Percentiles rank a stretch among this genome's conserved stretches.
Conservation (phyloP, 2,797 vertebrate species). For the Karalla daura region DNA sequence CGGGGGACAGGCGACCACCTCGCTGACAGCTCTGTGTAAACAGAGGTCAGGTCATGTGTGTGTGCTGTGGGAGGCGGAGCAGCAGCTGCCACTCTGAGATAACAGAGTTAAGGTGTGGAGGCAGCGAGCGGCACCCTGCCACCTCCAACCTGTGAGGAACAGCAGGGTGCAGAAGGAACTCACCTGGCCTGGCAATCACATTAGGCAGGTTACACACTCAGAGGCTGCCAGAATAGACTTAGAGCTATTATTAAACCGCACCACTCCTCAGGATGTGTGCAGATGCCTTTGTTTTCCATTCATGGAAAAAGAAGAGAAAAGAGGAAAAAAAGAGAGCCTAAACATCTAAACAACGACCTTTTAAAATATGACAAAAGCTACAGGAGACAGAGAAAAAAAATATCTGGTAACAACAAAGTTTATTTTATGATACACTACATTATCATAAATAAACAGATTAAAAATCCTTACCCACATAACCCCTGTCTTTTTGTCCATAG, state of each 20-base stretch:
- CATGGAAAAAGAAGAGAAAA: neutral
- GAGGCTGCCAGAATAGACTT: neutral
- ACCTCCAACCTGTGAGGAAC: neutral
- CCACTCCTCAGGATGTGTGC: neutral
- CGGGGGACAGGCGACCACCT: too few species aligned
- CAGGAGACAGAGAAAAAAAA: slow-evolving; percentile 12
- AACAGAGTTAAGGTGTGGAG: too few species aligned
- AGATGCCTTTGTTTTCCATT: neutral
- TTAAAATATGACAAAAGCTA: neutral
- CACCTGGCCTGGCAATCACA: neutral
- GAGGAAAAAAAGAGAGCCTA: too few species aligned
- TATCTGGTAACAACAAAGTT: slow-evolving; percentile 66
- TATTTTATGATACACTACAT: slow-evolving; percentile 81
- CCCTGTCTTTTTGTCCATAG: slow-evolving; percentile 62
- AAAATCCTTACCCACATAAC: slow-evolving; percentile 82
- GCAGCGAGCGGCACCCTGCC: too few species aligned
- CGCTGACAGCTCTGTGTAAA: too few species aligned
- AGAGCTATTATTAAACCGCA: neutral
- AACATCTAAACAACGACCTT: too few species aligned
- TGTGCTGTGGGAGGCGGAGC: too few species aligned
- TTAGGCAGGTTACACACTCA: neutral
- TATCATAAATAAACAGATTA: slow-evolving; percentile 81
- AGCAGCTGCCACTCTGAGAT: neutral
- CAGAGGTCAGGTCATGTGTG: too few species aligned
- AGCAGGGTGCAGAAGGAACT: neutral